Evolutionary conservation across 2,797 vertebrate species (phyloP).

Genomic region (Danio aesculapii): DNA sequence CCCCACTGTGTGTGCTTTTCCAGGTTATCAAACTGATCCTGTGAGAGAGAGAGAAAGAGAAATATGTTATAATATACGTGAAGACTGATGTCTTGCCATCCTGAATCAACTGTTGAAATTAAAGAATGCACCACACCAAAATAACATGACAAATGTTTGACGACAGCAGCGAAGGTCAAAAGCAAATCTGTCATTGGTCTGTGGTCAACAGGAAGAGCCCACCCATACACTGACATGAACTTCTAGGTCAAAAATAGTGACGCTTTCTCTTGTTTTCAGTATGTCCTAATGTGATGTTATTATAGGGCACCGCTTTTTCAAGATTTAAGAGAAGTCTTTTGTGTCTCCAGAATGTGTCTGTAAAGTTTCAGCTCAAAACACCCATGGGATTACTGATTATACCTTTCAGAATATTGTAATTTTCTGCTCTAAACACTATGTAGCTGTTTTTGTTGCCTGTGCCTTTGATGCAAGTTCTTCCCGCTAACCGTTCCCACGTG

Average conservation of each 20-base stretch:
- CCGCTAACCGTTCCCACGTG: too few species aligned
- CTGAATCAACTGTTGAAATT: background rate
- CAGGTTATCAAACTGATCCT: constrained; percentile 99
- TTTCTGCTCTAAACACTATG: too few species aligned
- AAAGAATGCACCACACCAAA: background rate
- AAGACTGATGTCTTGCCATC: background rate
- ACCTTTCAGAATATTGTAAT: too few species aligned
- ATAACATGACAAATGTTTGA: background rate
- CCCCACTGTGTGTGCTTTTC: constrained; percentile 99
- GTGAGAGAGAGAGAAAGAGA: constrained; percentile 57
- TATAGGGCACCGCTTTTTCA: too few species aligned
- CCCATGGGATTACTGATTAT: too few species aligned
- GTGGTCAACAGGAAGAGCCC: constrained; percentile 7
- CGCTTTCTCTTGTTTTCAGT: background rate
- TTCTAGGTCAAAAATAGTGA: background rate
- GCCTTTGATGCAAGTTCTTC: too few species aligned
- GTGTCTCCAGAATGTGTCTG: too few species aligned
- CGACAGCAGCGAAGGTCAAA: constrained; percentile 1
- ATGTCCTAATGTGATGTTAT: background rate
- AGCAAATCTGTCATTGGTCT: background rate
- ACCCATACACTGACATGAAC: background rate
- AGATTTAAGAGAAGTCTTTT: too few species aligned
- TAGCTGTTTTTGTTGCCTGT: too few species aligned
- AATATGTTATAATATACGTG: constrained; percentile 2
- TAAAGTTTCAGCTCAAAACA: too few species aligned